Evolutionary conservation across 2,888 invertebrate species (phyloP).

Genomic region (Tenthredo livida): DNA sequence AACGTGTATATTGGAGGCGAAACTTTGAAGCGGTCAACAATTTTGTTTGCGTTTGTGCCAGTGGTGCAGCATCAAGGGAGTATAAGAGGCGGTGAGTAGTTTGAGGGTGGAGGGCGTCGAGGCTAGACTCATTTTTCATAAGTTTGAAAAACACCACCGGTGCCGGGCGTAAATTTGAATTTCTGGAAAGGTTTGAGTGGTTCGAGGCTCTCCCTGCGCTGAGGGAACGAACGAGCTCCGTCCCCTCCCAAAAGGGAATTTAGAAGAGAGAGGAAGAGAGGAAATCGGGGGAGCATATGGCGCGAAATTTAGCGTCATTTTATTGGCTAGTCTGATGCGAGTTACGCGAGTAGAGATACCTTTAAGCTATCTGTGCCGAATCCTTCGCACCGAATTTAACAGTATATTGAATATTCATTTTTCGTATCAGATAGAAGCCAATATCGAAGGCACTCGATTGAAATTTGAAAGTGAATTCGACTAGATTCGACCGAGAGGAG

Average conservation of each 20-base stretch:
- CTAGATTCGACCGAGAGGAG: not conserved
- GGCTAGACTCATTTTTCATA: conserved; percentile 75
- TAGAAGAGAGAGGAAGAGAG: not conserved
- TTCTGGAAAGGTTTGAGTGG: conserved; percentile 66
- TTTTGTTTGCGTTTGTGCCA: conserved; percentile 64
- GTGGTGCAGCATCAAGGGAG: conserved; percentile 9
- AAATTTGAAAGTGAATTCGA: too few relatives aligned
- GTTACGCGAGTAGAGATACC: not conserved
- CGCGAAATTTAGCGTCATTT: conserved; percentile 71
- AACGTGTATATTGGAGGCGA: conserved; percentile 16
- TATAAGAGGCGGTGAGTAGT: conserved; percentile 22
- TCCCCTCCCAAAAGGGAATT: not conserved
- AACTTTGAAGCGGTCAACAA: conserved; percentile 63
- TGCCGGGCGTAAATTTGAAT: conserved; percentile 74
- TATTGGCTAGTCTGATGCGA: conserved; percentile 52
- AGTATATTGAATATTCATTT: not conserved
- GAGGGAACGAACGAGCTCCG: not conserved
- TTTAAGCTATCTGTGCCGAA: not conserved
- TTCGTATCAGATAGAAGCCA: not conserved
- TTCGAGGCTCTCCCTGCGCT: conserved; percentile 55
- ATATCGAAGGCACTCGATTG: not conserved
- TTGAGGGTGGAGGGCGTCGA: conserved; percentile 52
- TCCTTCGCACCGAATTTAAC: conserved; percentile 24
- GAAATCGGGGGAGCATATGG: conserved; percentile 68
- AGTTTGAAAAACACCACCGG: conserved; percentile 70